Conservation (phyloP, 2,888 invertebrate genomes). For the Lasioglossum malachurum region DNA sequence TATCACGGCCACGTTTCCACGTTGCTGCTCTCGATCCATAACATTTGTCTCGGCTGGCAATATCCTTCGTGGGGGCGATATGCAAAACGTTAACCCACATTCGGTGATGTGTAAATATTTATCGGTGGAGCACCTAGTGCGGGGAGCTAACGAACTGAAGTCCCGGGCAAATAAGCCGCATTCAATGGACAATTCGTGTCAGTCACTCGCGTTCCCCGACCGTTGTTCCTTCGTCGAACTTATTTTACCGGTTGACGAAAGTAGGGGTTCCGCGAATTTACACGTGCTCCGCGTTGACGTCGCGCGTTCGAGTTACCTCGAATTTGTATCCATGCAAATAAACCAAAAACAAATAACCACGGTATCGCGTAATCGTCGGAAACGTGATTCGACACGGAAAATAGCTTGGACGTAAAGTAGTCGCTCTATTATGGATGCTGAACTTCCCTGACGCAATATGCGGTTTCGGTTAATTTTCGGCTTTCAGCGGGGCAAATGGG, state of each 20-base stretch:
- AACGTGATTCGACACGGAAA: not conserved
- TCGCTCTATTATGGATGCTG: not conserved
- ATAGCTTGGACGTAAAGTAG: not conserved
- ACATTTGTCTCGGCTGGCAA: constrained; percentile 57
- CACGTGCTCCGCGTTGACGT: not conserved
- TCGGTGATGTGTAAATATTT: constrained; percentile 69
- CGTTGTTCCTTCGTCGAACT: constrained; percentile 14
- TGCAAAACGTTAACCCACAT: constrained; percentile 73
- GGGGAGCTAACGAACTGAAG: constrained; percentile 55
- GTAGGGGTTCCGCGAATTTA: not conserved
- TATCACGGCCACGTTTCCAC: constrained; percentile 60
- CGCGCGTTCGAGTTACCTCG: not conserved
- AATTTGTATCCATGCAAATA: constrained; percentile 26
- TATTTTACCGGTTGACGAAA: constrained; percentile 13
- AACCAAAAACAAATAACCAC: not conserved
- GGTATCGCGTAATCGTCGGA: not conserved
- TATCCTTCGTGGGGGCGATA: constrained; percentile 64
- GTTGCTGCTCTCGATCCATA: constrained; percentile 66
- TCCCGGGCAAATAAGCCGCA: constrained; percentile 42
- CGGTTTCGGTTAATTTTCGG: not conserved
- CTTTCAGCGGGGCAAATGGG: not conserved
- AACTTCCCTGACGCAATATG: not conserved
- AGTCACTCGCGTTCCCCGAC: constrained; percentile 35
- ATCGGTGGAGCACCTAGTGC: constrained; percentile 57
- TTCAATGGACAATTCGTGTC: constrained; percentile 28